Conservation (phyloP, 2,797 vertebrate genomes). For the Xerus rutilus region DNA sequence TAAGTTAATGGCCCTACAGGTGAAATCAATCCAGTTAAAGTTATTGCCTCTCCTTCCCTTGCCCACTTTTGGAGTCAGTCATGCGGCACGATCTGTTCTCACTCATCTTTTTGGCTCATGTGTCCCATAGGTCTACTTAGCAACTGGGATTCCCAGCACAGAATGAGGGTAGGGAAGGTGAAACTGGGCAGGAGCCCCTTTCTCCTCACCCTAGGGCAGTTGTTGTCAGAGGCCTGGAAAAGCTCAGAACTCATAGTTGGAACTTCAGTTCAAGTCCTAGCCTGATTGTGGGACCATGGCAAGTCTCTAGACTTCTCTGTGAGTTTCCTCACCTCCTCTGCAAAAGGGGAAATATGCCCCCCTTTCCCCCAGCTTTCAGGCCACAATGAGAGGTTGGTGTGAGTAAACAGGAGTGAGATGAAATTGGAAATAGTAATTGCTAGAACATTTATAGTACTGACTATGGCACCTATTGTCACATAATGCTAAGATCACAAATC, state of each 20-base stretch:
- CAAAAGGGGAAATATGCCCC: not conserved
- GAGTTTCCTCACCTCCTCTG: not conserved
- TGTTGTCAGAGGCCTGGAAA: constrained; percentile 20
- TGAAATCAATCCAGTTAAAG: constrained; percentile 70
- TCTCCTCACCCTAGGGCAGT: not conserved
- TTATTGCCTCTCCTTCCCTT: constrained; percentile 41
- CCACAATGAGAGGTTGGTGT: not conserved
- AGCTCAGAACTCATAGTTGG: not conserved
- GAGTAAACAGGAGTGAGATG: constrained; percentile 18
- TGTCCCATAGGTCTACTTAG: not conserved
- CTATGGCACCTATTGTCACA: not conserved
- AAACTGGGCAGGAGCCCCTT: not conserved
- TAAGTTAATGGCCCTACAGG: constrained; percentile 77
- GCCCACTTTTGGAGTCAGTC: not conserved
- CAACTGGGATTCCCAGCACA: not conserved
- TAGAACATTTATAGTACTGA: not conserved
- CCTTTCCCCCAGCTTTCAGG: not conserved
- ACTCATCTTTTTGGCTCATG: not conserved
- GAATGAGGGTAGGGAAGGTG: not conserved
- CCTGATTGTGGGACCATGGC: not conserved
- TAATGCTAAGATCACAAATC: not conserved
- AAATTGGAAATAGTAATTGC: not conserved
- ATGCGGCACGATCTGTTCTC: constrained; percentile 4
- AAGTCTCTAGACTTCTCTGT: not conserved
- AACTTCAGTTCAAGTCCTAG: not conserved